Conservation (phyloP, 2,888 invertebrate genomes). For the Limnephilus rhombicus region DNA sequence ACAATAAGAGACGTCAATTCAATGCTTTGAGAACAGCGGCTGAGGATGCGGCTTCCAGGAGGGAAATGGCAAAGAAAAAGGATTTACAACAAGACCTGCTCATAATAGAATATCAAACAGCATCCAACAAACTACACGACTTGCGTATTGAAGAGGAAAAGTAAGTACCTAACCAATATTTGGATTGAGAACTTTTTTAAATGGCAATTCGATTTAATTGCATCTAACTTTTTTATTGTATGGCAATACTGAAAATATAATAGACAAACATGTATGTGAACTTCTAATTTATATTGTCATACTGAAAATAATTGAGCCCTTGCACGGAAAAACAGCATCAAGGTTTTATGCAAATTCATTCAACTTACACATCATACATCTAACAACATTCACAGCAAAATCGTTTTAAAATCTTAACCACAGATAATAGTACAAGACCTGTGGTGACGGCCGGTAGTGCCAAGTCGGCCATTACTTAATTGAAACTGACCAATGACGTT, state of each 20-base stretch:
- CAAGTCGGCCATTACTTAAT: no score
- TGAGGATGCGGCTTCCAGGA: slow-evolving; percentile 53
- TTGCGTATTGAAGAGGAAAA: slow-evolving; percentile 67
- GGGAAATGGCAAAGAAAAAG: slow-evolving; percentile 28
- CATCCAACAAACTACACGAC: slow-evolving; percentile 66
- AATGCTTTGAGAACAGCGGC: slow-evolving; percentile 56
- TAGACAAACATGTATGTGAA: not conserved
- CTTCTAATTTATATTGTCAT: not conserved
- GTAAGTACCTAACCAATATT: slow-evolving; percentile 54
- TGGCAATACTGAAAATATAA: not conserved
- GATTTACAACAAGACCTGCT: slow-evolving; percentile 55
- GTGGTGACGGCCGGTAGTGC: no score
- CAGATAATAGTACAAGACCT: no score
- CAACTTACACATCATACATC: no score
- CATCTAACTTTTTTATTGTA: not conserved
- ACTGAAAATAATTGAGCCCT: no score
- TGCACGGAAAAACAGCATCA: no score
- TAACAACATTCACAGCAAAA: no score
- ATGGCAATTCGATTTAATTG: not conserved
- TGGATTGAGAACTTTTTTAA: not conserved
- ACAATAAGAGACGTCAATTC: slow-evolving; percentile 60
- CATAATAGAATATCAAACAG: slow-evolving; percentile 67
- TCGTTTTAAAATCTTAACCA: no score
- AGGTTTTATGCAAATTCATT: no score
- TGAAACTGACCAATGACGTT: no score